These are phyloP conservation scores for Dolichotis patagonum DNA, from an alignment of 2,113 vertebrate species.

Conservation along the genomic window DNA sequence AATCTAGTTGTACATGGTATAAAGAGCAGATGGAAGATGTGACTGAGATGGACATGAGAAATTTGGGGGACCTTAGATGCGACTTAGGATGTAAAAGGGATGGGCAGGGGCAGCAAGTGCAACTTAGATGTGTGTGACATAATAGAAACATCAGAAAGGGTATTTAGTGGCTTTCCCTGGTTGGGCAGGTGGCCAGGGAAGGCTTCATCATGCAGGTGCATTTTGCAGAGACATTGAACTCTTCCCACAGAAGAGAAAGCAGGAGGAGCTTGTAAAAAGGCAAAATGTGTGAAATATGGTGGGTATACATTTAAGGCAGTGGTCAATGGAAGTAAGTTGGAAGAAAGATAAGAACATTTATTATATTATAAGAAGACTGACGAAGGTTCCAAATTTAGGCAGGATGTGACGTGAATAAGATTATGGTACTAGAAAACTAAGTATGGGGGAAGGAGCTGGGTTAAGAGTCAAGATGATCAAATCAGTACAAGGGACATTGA, in stretches of 20 bases:
- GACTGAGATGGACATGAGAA: background rate
- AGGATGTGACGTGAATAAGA: background rate
- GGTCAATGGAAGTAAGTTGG: background rate
- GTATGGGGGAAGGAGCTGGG: too few species aligned
- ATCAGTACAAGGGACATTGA: background rate
- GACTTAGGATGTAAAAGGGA: background rate
- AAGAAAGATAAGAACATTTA: background rate
- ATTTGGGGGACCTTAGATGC: background rate
- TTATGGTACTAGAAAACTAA: background rate
- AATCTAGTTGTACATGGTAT: background rate
- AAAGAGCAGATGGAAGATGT: background rate
- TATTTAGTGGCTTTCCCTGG: background rate
- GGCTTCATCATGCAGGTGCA: fast-evolving
- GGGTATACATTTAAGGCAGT: background rate
- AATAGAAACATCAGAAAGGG: background rate
- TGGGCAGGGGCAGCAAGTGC: background rate
- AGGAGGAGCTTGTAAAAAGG: background rate
- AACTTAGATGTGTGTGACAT: background rate
- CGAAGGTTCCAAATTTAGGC: background rate
- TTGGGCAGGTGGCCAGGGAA: background rate
- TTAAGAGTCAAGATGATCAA: background rate
- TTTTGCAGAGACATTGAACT: background rate
- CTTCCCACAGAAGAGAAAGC: background rate
- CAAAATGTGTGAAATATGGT: background rate
- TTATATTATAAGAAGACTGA: background rate